Percentiles rank a stretch among this genome's conserved stretches.
phyloP scores from a whole-genome alignment of 2,888 invertebrate genomes.

The Andrena flavipes region DNA sequence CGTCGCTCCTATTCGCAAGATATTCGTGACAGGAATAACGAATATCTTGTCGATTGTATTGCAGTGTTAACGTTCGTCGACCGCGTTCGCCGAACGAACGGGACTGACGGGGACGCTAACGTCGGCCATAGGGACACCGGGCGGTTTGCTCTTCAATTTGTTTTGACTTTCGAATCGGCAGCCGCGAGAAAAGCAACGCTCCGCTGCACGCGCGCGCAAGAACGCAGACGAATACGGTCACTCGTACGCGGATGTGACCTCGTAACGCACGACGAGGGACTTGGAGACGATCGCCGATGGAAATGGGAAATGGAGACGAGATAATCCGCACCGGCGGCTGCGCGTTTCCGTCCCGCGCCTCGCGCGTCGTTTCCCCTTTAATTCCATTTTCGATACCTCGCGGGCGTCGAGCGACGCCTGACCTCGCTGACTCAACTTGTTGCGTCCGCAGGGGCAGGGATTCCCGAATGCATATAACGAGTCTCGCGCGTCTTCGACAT shows the following conservation, averaged over 20 bases:
- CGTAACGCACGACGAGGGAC: constrained; percentile 57
- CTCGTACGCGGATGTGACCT: constrained; percentile 67
- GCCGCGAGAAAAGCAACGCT: constrained; percentile 12
- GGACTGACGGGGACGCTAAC: not conserved
- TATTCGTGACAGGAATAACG: no score
- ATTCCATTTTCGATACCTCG: constrained; percentile 2
- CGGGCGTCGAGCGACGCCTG: not conserved
- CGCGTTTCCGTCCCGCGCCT: constrained; percentile 31
- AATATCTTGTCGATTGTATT: no score
- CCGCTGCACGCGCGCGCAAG: constrained; percentile 6
- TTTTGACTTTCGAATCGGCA: constrained; percentile 20
- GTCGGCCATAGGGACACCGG: not conserved
- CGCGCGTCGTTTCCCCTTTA: constrained; percentile 1
- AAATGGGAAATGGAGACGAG: constrained; percentile 56
- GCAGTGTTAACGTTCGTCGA: no score
- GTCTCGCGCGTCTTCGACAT: no score
- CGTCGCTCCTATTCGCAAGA: no score
- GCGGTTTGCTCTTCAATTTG: constrained; percentile 1
- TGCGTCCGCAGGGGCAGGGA: constrained; percentile 26
- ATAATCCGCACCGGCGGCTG: constrained; percentile 11
- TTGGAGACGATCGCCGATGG: constrained; percentile 50
- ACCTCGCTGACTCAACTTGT: constrained; percentile 40
- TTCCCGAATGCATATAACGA: constrained; percentile 7
- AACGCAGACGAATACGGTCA: constrained; percentile 36
- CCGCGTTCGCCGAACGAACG: not conserved